phyloP scores from a whole-genome alignment of 2,797 vertebrate genomes.

The Anabas testudineus region DNA sequence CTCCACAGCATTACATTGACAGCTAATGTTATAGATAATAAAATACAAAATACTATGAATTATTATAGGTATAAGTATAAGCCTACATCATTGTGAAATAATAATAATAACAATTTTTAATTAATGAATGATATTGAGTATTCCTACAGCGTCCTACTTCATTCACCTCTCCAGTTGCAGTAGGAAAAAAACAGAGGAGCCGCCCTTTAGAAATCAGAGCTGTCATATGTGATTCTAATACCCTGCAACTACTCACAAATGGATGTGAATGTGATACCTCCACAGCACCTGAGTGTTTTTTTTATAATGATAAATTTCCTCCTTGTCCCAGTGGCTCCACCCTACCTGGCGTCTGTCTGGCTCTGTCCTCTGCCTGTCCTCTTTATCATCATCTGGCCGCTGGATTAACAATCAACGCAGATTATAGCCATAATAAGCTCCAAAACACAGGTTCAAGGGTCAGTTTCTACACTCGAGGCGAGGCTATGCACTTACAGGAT shows the following conservation, averaged over 20 bases:
- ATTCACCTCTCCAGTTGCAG: too few species aligned
- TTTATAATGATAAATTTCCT: conserved; percentile 50
- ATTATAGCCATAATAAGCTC: conserved; percentile 70
- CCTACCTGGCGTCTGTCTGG: conserved; percentile 67
- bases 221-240: not conserved
- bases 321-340: conserved; percentile 52
- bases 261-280: not conserved
- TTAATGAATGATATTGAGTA: too few species aligned
- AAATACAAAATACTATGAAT: too few species aligned
- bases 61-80: too few species aligned
- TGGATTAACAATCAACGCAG: conserved; percentile 66
- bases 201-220: not conserved
- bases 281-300: conserved; percentile 3
- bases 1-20: too few species aligned
- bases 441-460: conserved; percentile 63
- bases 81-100: too few species aligned
- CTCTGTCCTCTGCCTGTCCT: conserved; percentile 51
- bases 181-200: too few species aligned
- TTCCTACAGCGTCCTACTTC: too few species aligned
- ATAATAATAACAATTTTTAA: too few species aligned
- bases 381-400: conserved; percentile 65
- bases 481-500: conserved; percentile 29
- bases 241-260: not conserved
- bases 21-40: too few species aligned
- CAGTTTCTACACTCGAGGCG: conserved; percentile 6